Evolutionary conservation across 1,140 invertebrate genomes (phyloP), one percentile per base, ranked within the genome.

Genomic region (Saccostrea glomerata): DNA sequence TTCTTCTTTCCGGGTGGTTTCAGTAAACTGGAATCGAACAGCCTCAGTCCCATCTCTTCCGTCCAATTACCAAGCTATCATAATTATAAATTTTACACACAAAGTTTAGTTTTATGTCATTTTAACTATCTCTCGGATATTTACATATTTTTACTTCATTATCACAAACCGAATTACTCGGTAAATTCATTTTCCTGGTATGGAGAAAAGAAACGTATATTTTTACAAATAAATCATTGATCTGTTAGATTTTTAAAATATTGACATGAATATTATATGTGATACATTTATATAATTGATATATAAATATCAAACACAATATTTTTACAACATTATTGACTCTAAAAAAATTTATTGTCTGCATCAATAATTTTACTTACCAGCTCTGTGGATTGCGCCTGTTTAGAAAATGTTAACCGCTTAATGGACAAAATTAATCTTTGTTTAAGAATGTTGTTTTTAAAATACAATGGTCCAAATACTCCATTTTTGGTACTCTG

Each of bases 1-100:
- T 97, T 97, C 73, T 97, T 97, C 83, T 95, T 96, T 94, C 98
- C 96, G 25, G 96, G 96, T 77, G 96, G 95, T 12, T 96, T 95
- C 91, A 97, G 96, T 12, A 94, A 90, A 12, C 88, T 87, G 96
- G 96, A 92, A 96, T 96, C 97, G 96, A 97, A 5, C 95, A 96
- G n/a, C 96, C 97, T 56, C 97, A 95, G 70, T 94, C 77, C 87
- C 91, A 95, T 92, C 94, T 96, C 95, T 91, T 97, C 95, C 93
- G 96, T 95, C 92, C 97, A 96, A 91, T 91, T 63, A 89, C 93
- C 88, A 86, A 93, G 25, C 93, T 94, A 85, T 13, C 56, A 89
- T 84, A 87, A 82, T 47, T 7, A 47, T 47, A 47, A 47, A 47
- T 7, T 5, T 70, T 96, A 95, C 93, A 92, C 5, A 23, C 30